These are phyloP conservation scores for Natator depressus DNA, from an alignment of 2,113 vertebrate genomes.

Conservation along the genomic window DNA sequence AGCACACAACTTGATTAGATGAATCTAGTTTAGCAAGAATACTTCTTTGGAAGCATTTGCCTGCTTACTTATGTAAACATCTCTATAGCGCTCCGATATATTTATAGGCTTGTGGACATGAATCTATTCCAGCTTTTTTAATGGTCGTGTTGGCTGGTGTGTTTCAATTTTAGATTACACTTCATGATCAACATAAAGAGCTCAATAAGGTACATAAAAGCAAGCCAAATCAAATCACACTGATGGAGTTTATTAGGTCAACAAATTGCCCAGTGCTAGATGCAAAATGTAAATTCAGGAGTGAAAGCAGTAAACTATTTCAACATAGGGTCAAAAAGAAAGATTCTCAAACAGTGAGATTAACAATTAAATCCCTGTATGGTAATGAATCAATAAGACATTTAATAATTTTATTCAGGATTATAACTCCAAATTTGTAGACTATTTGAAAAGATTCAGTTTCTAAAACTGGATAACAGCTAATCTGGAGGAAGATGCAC, in stretches of 20 bases:
- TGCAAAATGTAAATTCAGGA: not conserved
- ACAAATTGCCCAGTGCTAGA: not conserved
- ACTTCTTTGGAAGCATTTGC: constrained; percentile 15
- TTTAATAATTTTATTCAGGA: not conserved
- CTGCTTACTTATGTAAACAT: not conserved
- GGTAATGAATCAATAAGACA: not conserved
- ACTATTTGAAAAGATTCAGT: not conserved
- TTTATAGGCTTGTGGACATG: not conserved
- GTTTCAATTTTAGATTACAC: not conserved
- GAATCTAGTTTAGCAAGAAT: not conserved
- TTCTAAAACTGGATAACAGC: too few species aligned
- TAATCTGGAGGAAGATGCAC: not conserved
- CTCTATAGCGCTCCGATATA: not conserved
- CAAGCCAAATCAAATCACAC: not conserved
- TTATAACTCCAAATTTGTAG: not conserved
- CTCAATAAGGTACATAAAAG: not conserved
- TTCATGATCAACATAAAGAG: not conserved
- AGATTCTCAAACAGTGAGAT: not conserved
- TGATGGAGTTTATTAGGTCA: not conserved
- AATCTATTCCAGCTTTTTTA: not conserved
- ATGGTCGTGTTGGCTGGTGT: not conserved
- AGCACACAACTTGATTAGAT: constrained; percentile 16
- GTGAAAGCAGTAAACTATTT: not conserved
- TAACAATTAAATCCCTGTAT: not conserved
- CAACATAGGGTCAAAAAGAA: not conserved